Base-by-base conservation (phyloP, 23 tunicate genomes). In the Aplidium turbinatum region DNA sequence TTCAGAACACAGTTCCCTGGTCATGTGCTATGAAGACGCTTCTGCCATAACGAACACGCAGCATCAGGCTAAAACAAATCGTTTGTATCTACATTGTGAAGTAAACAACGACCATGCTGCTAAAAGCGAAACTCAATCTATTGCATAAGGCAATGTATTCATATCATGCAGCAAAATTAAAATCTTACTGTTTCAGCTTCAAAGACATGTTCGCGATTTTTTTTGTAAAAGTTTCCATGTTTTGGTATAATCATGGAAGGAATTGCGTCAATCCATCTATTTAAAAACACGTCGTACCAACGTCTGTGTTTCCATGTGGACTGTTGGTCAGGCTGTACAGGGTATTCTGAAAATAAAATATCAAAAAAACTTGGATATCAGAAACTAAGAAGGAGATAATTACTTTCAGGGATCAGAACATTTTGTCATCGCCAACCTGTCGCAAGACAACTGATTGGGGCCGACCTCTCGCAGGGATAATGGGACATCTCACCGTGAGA, bases 291-390 rank as follows among this genome's bases (percentile, higher is more conserved):
- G 73, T 91, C 97, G 45, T 50, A 80, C 97, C 97, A 91, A 0
- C 73, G 52, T 46, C 63, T 72, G 62, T 91, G 97, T 39, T 91
- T 83, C 90, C 90, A 91, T 22, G 80, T 40, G 11, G 97, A 78
- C 18, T 76, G 63, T 35, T 91, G 86, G 39, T 84, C 86, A 34
- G 76, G 76, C 16, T 74, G 71, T 19, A 78, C 68, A 57, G 97
- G 90, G 50, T 78, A 91, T 61, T 91, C 97, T 90, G 35, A 69
- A 29, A 18, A n/a, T n/a, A n/a, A 38, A 23, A 60, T 29, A 16
- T 0, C 33, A 64, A 45, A 31, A 47, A 53, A 31, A 69, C 56
- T 28, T 23, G 0, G 16, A 64, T 7, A 7, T 56, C 18, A n/a
- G 63, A n/a, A 23, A 11, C 18, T n/a, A 24, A 11, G 42, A 18